Evolutionary conservation across 2,888 invertebrate genomes (phyloP).

Genomic region (Dyspetes luteomarginatus): DNA sequence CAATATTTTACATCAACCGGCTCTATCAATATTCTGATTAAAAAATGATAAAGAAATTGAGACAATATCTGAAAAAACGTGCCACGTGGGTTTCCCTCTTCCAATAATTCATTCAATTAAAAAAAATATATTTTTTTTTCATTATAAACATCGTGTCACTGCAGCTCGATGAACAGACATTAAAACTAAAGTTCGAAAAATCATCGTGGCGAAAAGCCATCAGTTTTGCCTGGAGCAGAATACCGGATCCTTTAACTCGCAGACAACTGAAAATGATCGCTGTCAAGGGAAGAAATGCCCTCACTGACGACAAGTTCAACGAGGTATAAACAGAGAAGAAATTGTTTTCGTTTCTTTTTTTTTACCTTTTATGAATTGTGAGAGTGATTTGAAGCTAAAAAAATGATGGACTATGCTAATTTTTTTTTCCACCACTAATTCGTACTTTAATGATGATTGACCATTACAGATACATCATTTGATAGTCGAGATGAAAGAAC

Average conservation of each 20-base stretch:
- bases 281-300: slow-evolving; percentile 89
- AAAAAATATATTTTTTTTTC: no score
- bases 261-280: slow-evolving; percentile 89
- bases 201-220: slow-evolving; percentile 90
- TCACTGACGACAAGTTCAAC: slow-evolving; percentile 89
- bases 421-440: not conserved
- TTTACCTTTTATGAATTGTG: no score
- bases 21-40: no score
- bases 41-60: no score
- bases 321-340: slow-evolving; percentile 85
- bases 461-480: slow-evolving; percentile 87
- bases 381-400: no score
- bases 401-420: no score
- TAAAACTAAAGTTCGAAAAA: slow-evolving; percentile 90
- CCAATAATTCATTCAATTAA: no score
- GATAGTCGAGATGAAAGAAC: slow-evolving; percentile 91
- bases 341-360: not conserved
- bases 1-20: no score
- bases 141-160: no score
- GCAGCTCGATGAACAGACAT: slow-evolving; percentile 87
- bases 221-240: slow-evolving; percentile 88
- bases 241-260: slow-evolving; percentile 88
- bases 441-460: not conserved
- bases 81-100: no score
- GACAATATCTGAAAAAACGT: no score